Evolutionary conservation across 1,140 invertebrate genomes (phyloP).

Genomic region (Drosophila mojavensis): DNA sequence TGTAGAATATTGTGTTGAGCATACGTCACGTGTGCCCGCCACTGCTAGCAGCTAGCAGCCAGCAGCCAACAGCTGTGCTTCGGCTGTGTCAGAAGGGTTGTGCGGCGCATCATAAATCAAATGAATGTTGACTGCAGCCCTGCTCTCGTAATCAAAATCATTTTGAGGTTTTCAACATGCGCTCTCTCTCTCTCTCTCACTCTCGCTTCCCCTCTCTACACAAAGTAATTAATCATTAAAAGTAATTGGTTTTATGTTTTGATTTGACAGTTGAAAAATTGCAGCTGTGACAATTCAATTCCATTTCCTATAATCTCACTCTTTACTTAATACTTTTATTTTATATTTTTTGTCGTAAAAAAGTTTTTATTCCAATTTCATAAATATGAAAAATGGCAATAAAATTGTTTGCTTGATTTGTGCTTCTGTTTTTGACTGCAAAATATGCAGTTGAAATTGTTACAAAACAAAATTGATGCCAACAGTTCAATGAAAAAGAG

Average conservation of each 20-base stretch:
- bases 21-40: constrained; percentile 1
- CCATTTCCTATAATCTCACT: constrained; percentile 26
- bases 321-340: not conserved
- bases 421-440: not conserved
- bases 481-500: not conserved
- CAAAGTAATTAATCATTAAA: constrained; percentile 74
- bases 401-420: constrained; percentile 7
- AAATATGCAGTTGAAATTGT: not conserved
- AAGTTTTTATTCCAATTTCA: constrained; percentile 7
- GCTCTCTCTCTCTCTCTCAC: constrained; percentile 5
- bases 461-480: not conserved
- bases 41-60: too few species aligned
- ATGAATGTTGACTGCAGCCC: constrained; percentile 37
- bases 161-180: constrained; percentile 73
- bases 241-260: constrained; percentile 80
- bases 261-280: constrained; percentile 81
- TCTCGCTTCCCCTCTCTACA: too few species aligned
- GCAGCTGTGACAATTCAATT: constrained; percentile 73
- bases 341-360: not conserved
- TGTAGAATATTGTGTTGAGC: not conserved
- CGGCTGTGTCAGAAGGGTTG: constrained; percentile 55
- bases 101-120: constrained; percentile 68
- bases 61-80: not conserved
- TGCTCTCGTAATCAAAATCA: constrained; percentile 71
- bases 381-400: constrained; percentile 21